Conservation (phyloP, 2,888 invertebrate species). For the Protonemura montana region DNA sequence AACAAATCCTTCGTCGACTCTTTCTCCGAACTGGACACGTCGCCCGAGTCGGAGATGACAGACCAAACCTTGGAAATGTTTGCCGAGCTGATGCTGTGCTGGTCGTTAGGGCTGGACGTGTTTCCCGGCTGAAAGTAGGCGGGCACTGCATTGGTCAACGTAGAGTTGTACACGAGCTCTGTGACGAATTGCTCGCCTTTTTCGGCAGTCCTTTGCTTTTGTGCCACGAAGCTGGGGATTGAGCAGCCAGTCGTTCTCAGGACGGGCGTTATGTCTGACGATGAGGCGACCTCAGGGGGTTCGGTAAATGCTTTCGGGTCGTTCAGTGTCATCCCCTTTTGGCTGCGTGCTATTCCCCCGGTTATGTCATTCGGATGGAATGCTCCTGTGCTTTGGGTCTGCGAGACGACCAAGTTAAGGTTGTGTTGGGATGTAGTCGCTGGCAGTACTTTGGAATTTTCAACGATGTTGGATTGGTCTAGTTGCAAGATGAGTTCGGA, state of each 20-base stretch:
- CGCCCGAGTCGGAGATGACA: neutral
- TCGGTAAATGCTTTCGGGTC: neutral
- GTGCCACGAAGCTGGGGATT: slow-evolving; percentile 29
- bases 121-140: neutral
- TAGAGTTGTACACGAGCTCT: neutral
- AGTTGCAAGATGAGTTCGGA: no score
- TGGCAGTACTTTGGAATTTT: no score
- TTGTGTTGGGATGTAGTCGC: no score
- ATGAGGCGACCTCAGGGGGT: neutral
- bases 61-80: neutral
- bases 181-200: neutral
- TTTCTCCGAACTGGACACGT: neutral
- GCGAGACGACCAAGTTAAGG: no score
- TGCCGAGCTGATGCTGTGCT: neutral
- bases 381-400: no score
- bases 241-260: neutral
- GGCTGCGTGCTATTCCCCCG: neutral
- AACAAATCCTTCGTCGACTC: neutral
- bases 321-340: slow-evolving; percentile 17
- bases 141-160: neutral
- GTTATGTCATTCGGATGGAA: no score
- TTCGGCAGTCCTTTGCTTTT: neutral
- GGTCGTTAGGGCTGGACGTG: neutral
- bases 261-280: neutral
- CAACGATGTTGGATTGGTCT: no score